Evolutionary conservation across 35 echinoderm and acorn worm species (phyloP).

Genomic region (Ptychodera flava): DNA sequence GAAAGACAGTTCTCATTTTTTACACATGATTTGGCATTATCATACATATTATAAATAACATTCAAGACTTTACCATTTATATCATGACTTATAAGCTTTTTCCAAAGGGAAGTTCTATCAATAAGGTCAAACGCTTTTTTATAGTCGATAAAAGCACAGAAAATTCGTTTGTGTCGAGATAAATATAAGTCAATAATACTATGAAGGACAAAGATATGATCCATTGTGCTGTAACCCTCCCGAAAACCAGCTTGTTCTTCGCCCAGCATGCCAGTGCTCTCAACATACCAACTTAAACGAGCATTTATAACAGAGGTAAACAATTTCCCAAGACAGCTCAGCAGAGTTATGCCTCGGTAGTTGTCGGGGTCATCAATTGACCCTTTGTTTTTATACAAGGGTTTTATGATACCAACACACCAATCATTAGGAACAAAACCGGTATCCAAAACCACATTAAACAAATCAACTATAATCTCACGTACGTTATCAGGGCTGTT

Average conservation of each 20-base stretch:
- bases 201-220: slow-evolving; percentile 40
- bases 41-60: slow-evolving; percentile 53
- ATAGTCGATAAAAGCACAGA: slow-evolving; percentile 63
- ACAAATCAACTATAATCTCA: not conserved
- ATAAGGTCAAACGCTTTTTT: slow-evolving; percentile 57
- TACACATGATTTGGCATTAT: slow-evolving; percentile 52
- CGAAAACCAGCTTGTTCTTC: slow-evolving; percentile 48
- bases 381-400: slow-evolving; percentile 28
- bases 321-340: slow-evolving; percentile 10
- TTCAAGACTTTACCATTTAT: slow-evolving; percentile 57
- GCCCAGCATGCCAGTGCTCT: slow-evolving; percentile 13
- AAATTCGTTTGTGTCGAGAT: slow-evolving; percentile 23
- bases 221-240: slow-evolving; percentile 27
- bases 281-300: slow-evolving; percentile 19
- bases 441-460: slow-evolving; percentile 9
- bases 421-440: slow-evolving; percentile 14
- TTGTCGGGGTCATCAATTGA: slow-evolving; percentile 22
- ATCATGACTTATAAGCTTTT: slow-evolving; percentile 38
- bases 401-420: slow-evolving; percentile 18
- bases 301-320: slow-evolving; percentile 44
- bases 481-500: not conserved
- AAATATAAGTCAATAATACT: slow-evolving; percentile 36
- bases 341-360: slow-evolving; percentile 18
- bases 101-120: slow-evolving; percentile 38
- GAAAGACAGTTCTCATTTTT: slow-evolving; percentile 22